Evolutionary conservation across 2,888 invertebrate species (phyloP), one percentile per base, ranked within the genome.

Genomic region (Augochlorella aurata): DNA sequence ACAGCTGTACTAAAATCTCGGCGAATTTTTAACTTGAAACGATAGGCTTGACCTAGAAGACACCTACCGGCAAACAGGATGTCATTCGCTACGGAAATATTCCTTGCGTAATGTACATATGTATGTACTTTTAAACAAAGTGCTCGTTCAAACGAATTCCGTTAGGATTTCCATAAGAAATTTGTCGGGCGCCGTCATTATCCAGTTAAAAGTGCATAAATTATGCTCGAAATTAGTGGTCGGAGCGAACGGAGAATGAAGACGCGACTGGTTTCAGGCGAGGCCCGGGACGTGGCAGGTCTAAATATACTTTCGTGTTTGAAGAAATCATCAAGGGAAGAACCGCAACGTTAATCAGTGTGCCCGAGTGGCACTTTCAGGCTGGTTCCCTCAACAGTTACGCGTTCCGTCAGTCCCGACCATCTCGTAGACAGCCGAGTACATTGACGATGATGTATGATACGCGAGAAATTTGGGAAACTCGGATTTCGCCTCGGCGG

Each of bases 271-370:
- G 14, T 5, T 14, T 14, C 21, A 58, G 58, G 7, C 21, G 29
- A 58, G 14, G 24, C 58, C 14, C 24, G 14, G 14, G 3, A 38
- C 9, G 10, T 9, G 44, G 38, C 18, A 12, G 29, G 29, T 18
- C 29, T 63, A 44, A 63, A 63, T 63, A 63, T 63, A 44, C 29
- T 29, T 63, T 29, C 38, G 29, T n/a, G 63, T 63, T 63, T 38
- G 63, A 18, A 38, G 63, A 44, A 44, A 18, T 58, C 44, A 16
- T 45, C 38, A 16, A 8, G 21, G 38, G 21, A 1, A 45, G 9
- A 21, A 44, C 58, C 29, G 4, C 44, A 70, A 16, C 1, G 45
- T 38, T 16, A 70, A 58, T 45, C n/a, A 58, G 50, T 45, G 58
- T 8, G 38, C 44, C 58, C 10, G 21, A 58, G 45, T 58, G 45